phyloP scores from a whole-genome alignment of 2,888 invertebrate species.

The Fissipunctia ypsillon region DNA sequence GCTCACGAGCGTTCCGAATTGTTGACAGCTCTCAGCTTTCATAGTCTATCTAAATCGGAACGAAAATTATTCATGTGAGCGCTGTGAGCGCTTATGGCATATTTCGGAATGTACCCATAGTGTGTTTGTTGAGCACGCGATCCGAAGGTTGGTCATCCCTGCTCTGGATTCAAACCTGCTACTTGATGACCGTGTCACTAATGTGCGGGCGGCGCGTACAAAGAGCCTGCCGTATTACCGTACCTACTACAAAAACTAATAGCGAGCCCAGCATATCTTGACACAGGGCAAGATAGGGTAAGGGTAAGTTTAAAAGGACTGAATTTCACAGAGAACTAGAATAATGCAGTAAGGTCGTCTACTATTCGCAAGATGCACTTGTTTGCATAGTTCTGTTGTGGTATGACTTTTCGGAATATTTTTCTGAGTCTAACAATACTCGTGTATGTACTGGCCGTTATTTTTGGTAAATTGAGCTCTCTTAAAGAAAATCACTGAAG shows the following conservation, averaged over 20 bases:
- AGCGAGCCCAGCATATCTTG: constrained; percentile 17
- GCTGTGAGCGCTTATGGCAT: too few species aligned
- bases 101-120: too few species aligned
- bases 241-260: constrained; percentile 40
- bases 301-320: background rate
- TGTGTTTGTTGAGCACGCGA: too few species aligned
- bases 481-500: background rate
- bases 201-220: constrained; percentile 56
- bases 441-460: background rate
- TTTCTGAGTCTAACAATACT: too few species aligned
- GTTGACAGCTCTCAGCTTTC: too few species aligned
- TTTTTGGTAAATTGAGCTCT: background rate
- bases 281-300: background rate
- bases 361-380: background rate
- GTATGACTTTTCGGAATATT: background rate
- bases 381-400: background rate
- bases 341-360: too few species aligned
- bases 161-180: constrained; percentile 37
- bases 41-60: too few species aligned
- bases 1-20: too few species aligned
- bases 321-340: background rate
- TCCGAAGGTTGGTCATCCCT: constrained; percentile 25
- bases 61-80: too few species aligned
- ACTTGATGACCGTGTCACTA: constrained; percentile 56
- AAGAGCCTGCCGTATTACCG: constrained; percentile 33